phyloP scores from a whole-genome alignment of 2,888 invertebrate genomes.

The Stratiomys singularior region DNA sequence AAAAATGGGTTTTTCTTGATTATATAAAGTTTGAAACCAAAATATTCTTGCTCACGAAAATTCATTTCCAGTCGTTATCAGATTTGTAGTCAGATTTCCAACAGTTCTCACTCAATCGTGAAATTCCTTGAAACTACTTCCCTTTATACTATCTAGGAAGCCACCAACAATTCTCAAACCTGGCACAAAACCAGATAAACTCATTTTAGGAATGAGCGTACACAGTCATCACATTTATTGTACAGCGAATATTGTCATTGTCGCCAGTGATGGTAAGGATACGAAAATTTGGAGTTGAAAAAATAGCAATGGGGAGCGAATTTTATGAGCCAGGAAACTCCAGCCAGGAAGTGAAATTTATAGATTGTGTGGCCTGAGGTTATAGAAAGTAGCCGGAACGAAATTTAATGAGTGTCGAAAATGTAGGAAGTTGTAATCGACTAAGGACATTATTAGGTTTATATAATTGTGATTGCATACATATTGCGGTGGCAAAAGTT shows the following conservation, averaged over 20 bases:
- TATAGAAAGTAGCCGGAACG: constrained; percentile 49
- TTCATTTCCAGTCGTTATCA: too few relatives aligned
- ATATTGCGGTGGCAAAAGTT: too few relatives aligned
- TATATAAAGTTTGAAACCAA: too few relatives aligned
- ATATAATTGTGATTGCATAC: too few relatives aligned
- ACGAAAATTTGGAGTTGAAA: too few relatives aligned
- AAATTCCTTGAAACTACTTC: too few relatives aligned
- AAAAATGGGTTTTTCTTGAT: too few relatives aligned
- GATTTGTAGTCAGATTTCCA: too few relatives aligned
- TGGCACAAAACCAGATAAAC: not conserved
- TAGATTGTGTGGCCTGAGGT: constrained; percentile 47
- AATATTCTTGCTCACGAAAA: too few relatives aligned
- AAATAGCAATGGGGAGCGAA: constrained; percentile 48
- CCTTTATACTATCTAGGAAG: too few relatives aligned
- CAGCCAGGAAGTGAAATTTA: constrained; percentile 51
- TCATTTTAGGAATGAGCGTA: not conserved
- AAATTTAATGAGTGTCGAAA: constrained; percentile 43
- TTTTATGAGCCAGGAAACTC: constrained; percentile 51
- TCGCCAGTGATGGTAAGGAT: too few relatives aligned
- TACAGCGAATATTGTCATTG: not conserved
- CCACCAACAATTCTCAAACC: not conserved
- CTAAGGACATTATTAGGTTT: constrained; percentile 38
- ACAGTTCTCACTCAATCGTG: too few relatives aligned
- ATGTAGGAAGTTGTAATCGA: constrained; percentile 33
- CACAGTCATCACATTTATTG: not conserved